Base-by-base conservation (phyloP, 2,797 vertebrate species). In the Notolepis coatsorum region DNA sequence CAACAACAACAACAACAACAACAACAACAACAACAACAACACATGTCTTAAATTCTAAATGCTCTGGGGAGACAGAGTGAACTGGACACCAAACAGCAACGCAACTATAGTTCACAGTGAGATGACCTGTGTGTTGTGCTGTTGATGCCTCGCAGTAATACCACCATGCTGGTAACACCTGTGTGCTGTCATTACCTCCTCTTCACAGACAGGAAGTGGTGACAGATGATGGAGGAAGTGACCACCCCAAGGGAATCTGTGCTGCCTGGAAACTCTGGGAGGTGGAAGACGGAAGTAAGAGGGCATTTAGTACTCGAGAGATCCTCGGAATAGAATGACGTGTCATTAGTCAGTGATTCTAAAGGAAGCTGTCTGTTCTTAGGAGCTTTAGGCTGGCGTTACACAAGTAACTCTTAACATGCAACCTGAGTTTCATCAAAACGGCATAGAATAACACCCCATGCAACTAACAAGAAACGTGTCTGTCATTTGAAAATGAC, bases 201-300 rank as follows among this genome's bases (percentile, higher is more conserved):
- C 84, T 10, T 81, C 78, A 63, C 71, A 41, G 66, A 83, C 89
- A 90, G 90, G 91, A 92, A 90, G 87, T 68, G 90, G 80, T 90
- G 89, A 91, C 87, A 87, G 89, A 91, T 56, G 77, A 77, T 75
- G 33, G 68, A 89, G 89, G 89, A 91, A 92, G 89, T 87, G 30
- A 71, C 57, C 51, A 17, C 82, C 85, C 84, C 65, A 59, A 84
- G 89, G 67, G 80, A 86, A 75, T 84, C 68, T 15, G 31, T 3
- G 41, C 53, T 45, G 66, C 27, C 47, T 39, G 47, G 66, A 60
- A n/a, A 65, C 39, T 75, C 58, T 71, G 80, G 66, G n/a, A 65
- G 76, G 71, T 23, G n/a, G n/a, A 4, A 74, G 72, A 70, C 68
- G 73, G 86, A 90, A 83, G 77, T 66, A 33, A 65, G 53, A 65